Conservation (phyloP, 2,113 vertebrate genomes). For the Garra rufa region DNA sequence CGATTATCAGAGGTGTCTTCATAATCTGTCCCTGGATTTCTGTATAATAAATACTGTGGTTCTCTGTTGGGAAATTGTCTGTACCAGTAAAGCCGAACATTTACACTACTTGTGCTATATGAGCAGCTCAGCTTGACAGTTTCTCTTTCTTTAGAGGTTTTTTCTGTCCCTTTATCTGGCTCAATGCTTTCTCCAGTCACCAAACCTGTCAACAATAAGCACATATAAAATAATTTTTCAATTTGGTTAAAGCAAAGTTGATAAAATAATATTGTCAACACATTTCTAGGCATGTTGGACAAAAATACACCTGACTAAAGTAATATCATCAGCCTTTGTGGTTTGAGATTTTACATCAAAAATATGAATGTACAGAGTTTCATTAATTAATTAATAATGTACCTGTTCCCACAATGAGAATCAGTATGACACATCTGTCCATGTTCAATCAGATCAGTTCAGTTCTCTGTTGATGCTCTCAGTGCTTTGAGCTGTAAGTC, state of each 20-base stretch:
- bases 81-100: background rate
- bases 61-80: background rate
- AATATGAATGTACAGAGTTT: no score
- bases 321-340: no score
- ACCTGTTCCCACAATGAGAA: no score
- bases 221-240: no score
- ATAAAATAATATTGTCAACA: background rate
- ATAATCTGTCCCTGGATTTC: rapidly evolving
- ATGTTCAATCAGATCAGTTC: no score
- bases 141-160: background rate
- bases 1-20: background rate
- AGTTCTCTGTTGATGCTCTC: no score
- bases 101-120: background rate
- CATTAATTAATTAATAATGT: no score
- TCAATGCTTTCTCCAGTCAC: background rate
- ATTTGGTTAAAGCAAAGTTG: background rate
- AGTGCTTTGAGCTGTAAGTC: no score
- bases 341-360: no score
- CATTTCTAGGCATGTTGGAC: no score
- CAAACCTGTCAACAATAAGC: background rate
- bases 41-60: background rate
- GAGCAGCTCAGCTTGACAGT: background rate
- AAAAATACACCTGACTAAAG: no score
- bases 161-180: background rate
- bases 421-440: no score